phyloP scores from a whole-genome alignment of 2,797 vertebrate genomes.

The Danio jaintianensis region DNA sequence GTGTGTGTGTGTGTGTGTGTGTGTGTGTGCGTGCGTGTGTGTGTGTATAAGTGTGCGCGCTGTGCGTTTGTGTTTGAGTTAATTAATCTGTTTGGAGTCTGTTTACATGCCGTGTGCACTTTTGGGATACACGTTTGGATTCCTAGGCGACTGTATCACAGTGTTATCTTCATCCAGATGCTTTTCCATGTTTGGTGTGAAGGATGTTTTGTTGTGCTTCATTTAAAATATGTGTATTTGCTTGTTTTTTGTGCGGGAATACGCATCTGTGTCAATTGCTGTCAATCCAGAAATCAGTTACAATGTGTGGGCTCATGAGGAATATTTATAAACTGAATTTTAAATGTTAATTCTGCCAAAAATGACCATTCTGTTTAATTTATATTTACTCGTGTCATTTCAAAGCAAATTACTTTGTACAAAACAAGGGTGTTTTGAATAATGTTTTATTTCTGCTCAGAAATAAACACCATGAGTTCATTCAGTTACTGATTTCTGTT shows the following conservation, averaged over 20 bases:
- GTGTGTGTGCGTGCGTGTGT: slow-evolving; percentile 53
- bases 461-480: too few relatives aligned
- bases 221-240: background rate
- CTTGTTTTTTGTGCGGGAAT: background rate
- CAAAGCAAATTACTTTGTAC: background rate
- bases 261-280: background rate
- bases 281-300: background rate
- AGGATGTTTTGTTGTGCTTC: background rate
- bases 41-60: background rate
- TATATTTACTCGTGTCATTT: background rate
- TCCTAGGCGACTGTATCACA: background rate
- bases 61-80: slow-evolving; percentile 54
- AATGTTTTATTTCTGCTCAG: too few relatives aligned
- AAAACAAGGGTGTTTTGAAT: background rate
- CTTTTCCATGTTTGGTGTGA: background rate
- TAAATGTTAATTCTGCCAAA: background rate
- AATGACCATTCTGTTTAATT: background rate
- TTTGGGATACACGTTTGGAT: background rate
- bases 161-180: background rate
- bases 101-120: background rate
- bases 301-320: background rate
- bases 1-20: slow-evolving; percentile 55
- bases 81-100: slow-evolving; percentile 15
- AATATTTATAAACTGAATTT: background rate
- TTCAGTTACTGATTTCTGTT: too few relatives aligned